Evolutionary conservation across 1,140 invertebrate species (phyloP), one percentile per base, ranked within the genome.

Genomic region (Cydia pomonella): DNA sequence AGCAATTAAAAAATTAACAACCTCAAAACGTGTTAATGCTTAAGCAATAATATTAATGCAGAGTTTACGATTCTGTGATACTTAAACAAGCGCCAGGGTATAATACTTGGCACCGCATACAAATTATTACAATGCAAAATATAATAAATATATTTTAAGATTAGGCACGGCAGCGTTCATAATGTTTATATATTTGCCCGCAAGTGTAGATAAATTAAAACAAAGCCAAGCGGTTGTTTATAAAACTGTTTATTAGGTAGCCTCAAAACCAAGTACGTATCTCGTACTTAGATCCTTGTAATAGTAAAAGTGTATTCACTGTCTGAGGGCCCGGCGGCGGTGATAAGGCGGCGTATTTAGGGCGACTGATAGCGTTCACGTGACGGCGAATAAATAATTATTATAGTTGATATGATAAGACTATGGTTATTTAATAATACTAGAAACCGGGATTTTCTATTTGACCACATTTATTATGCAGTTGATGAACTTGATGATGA

Each of bases 241-340:
- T 38, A 59, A 59, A 59, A 23, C 21, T 23, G 23, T 23, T 59
- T 23, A 23, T 59, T 21, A 23, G 53, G 21, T 50, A 50, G n/a
- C 47, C 47, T 50, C 53, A 23, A 23, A 59, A 59, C 23, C 47
- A 2, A 64, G 16, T 69, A 69, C 27, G 10, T 69, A 69, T 33
- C 29, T 18, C n/a, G 64, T 18, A 33, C 27, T 21, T 64, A n/a
- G n/a, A 69, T 33, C 64, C 64, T 69, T 69, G 64, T 69, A 69
- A 38, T 69, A 21, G 64, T 69, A 69, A 41, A 69, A 69, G 64
- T 69, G 64, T 69, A 69, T 69, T 69, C 64, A 69, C 64, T 18
- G 64, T 69, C 64, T 69, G 64, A 33, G 64, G 25, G 25, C 23
- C 23, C 18, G 27, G 7, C 27, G 29, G n/a, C 29, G 25, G 13